phyloP scores from a whole-genome alignment of 64 coral and sea anemone genomes.

The Porites lutea region DNA sequence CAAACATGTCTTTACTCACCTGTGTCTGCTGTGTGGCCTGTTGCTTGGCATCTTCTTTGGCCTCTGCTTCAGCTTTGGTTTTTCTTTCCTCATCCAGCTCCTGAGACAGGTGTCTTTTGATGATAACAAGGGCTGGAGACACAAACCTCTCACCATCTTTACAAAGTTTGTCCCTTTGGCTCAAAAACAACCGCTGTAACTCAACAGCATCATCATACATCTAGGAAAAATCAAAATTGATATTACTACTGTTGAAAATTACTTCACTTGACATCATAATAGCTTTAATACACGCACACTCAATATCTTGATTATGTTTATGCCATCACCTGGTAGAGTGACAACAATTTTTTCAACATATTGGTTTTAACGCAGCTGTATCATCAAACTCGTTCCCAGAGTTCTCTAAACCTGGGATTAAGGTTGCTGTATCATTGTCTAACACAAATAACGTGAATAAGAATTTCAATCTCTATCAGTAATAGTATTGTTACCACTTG shows the following conservation, averaged over 20 bases:
- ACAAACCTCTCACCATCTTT: constrained; percentile 98
- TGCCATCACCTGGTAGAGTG: no score
- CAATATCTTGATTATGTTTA: no score
- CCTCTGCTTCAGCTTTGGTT: constrained; percentile 74
- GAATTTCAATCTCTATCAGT: no score
- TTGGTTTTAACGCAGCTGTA: no score
- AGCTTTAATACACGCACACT: no score
- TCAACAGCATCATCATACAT: constrained; percentile 95
- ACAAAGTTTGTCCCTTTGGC: constrained; percentile 89
- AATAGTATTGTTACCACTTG: no score
- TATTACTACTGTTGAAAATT: background rate
- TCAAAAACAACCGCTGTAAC: constrained; percentile 80
- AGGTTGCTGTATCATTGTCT: no score
- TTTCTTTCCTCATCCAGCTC: constrained; percentile 96
- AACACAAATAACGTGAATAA: no score
- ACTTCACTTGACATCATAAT: no score
- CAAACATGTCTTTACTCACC: background rate
- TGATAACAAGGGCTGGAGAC: constrained; percentile 91
- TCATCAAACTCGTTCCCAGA: no score
- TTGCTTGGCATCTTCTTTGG: constrained; percentile 67
- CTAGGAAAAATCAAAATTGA: background rate
- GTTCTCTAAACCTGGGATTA: no score
- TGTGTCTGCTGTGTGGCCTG: background rate
- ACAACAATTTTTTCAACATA: no score
- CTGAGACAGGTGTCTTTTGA: constrained; percentile 81